phyloP scores from a whole-genome alignment of 2,797 vertebrate genomes.

The Varecia variegata region DNA sequence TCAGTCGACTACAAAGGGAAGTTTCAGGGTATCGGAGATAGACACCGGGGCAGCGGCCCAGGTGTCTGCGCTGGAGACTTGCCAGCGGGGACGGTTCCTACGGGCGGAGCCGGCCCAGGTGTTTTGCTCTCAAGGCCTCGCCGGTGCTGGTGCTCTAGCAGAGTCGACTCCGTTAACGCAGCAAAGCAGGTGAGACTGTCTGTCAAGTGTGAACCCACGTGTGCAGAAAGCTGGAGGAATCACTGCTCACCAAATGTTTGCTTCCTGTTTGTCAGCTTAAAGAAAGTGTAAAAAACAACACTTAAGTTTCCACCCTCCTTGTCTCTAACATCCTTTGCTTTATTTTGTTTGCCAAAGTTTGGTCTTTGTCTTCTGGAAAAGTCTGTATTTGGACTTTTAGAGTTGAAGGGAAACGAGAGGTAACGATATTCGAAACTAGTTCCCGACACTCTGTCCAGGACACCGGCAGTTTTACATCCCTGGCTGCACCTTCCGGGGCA shows the following conservation, averaged over 20 bases:
- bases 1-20: background rate
- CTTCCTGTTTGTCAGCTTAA: background rate
- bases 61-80: rapidly evolving
- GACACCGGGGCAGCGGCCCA: rapidly evolving
- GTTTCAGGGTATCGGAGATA: background rate
- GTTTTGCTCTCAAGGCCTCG: too few species aligned
- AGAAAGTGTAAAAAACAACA: rapidly evolving
- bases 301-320: rapidly evolving
- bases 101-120: background rate
- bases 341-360: background rate
- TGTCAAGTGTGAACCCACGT: background rate
- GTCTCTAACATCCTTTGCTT: rapidly evolving
- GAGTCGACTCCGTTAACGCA: rapidly evolving
- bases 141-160: too few species aligned
- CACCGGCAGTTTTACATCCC: rapidly evolving
- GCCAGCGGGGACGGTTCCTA: rapidly evolving
- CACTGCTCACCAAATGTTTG: rapidly evolving
- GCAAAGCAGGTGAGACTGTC: rapidly evolving
- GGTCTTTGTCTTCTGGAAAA: background rate
- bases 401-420: background rate
- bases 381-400: background rate
- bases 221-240: background rate
- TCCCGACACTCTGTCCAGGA: rapidly evolving
- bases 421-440: rapidly evolving
- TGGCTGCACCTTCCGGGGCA: too few species aligned